Evolutionary conservation across 1,140 invertebrate species (phyloP).

Genomic region (Plodia interpunctella): DNA sequence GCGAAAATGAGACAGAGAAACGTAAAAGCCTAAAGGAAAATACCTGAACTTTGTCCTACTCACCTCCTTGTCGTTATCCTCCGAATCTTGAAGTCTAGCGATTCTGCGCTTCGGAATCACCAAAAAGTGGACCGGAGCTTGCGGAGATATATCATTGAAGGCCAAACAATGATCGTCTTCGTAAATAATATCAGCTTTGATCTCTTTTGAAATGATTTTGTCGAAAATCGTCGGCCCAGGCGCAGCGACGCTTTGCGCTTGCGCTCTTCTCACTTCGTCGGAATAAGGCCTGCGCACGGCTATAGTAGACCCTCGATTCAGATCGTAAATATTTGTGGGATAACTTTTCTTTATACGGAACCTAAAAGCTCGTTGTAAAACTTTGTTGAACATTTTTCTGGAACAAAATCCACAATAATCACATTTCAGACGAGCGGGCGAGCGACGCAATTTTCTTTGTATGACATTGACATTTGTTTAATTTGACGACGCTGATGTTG

Average conservation of each 20-base stretch:
- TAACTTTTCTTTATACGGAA: slow-evolving; percentile 63
- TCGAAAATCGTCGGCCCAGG: slow-evolving; percentile 84
- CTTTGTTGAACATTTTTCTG: slow-evolving; percentile 68
- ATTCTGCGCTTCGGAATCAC: slow-evolving; percentile 89
- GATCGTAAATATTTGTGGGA: slow-evolving; percentile 69
- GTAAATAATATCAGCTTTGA: slow-evolving; percentile 88
- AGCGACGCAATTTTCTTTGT: neutral
- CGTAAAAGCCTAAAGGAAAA: no score
- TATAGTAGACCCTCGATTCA: slow-evolving; percentile 55
- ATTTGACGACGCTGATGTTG: no score
- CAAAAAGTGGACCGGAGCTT: slow-evolving; percentile 90
- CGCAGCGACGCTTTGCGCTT: slow-evolving; percentile 41
- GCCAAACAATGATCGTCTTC: slow-evolving; percentile 89
- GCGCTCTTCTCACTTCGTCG: slow-evolving; percentile 64
- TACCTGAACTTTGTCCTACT: slow-evolving; percentile 8
- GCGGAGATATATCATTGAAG: slow-evolving; percentile 87
- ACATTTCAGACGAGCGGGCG: neutral
- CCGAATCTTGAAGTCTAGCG: slow-evolving; percentile 77
- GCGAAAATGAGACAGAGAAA: no score
- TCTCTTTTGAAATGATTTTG: slow-evolving; percentile 87
- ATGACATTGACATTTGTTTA: neutral
- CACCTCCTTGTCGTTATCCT: slow-evolving; percentile 68
- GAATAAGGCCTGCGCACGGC: slow-evolving; percentile 57
- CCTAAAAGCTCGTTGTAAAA: slow-evolving; percentile 62
- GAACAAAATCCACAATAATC: neutral